Evolutionary conservation across 2,888 invertebrate species (phyloP).

Genomic region (Fissipunctia ypsillon): DNA sequence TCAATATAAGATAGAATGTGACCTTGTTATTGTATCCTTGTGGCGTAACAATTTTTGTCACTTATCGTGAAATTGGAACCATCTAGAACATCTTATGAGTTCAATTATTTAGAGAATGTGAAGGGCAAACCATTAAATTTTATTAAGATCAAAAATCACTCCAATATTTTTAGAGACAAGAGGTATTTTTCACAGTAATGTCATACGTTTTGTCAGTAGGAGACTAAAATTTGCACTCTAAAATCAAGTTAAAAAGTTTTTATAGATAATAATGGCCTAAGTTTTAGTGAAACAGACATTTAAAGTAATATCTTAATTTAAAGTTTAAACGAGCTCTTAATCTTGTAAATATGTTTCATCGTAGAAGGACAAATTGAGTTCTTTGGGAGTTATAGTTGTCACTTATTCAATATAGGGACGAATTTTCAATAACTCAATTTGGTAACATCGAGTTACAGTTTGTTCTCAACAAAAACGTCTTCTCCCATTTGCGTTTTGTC

Average conservation of each 20-base stretch:
- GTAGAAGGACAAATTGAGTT: slow-evolving; percentile 6
- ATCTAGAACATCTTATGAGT: slow-evolving; percentile 11
- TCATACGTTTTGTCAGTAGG: neutral
- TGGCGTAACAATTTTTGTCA: slow-evolving; percentile 5
- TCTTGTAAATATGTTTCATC: slow-evolving; percentile 41
- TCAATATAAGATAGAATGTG: slow-evolving; percentile 23
- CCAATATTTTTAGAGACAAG: neutral
- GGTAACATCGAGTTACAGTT: neutral
- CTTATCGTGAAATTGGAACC: slow-evolving; percentile 30
- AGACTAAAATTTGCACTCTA: neutral
- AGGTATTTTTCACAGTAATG: neutral
- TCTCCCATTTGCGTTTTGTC: neutral
- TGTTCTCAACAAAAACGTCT: slow-evolving; percentile 23
- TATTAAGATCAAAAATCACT: slow-evolving; percentile 3
- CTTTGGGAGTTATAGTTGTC: slow-evolving; percentile 6
- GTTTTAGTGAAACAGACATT: slow-evolving; percentile 51
- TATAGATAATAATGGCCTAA: slow-evolving; percentile 20
- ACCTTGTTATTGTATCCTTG: slow-evolving; percentile 28
- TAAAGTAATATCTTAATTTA: slow-evolving; percentile 25
- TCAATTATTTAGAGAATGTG: slow-evolving; percentile 31
- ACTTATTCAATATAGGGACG: slow-evolving; percentile 23
- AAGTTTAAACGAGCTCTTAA: slow-evolving; percentile 9
- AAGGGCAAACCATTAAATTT: neutral
- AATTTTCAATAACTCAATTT: slow-evolving; percentile 33
- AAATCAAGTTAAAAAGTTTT: slow-evolving; percentile 28